A percentile compares a stretch with the other conserved stretches of the same genome.
phyloP scores from a whole-genome alignment of 1,140 invertebrate species.

The Charaxes varanes region DNA sequence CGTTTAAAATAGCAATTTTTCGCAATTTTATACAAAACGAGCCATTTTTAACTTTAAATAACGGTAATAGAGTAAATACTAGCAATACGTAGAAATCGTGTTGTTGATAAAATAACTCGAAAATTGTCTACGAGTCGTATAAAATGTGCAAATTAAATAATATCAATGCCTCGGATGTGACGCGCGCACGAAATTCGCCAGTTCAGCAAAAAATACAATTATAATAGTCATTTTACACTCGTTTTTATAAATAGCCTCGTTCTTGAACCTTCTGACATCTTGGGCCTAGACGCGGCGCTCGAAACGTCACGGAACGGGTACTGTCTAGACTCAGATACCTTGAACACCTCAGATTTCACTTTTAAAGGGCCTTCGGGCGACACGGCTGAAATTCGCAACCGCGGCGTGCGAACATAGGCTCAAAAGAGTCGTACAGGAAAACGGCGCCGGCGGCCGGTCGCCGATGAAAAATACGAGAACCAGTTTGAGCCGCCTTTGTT shows the following conservation, averaged over 20 bases:
- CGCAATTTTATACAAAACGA: slow-evolving; percentile 28
- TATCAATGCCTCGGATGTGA: slow-evolving; percentile 25
- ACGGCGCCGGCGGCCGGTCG: slow-evolving; percentile 37
- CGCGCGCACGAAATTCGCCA: slow-evolving; percentile 29
- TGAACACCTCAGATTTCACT: slow-evolving; percentile 21
- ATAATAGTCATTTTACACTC: slow-evolving; percentile 11
- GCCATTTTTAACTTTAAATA: slow-evolving; percentile 32
- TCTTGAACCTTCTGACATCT: slow-evolving; percentile 8
- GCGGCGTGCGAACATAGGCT: slow-evolving; percentile 21
- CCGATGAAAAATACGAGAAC: slow-evolving; percentile 56
- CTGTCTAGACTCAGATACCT: slow-evolving; percentile 10
- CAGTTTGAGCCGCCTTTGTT: slow-evolving; percentile 66
- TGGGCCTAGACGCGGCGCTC: background rate
- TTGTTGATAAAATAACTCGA: too few relatives aligned
- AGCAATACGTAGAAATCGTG: too few relatives aligned
- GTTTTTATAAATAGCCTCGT: slow-evolving; percentile 11
- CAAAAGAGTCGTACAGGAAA: slow-evolving; percentile 44
- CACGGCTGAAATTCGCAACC: slow-evolving; percentile 24
- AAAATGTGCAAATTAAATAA: slow-evolving; percentile 33
- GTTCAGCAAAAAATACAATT: slow-evolving; percentile 21
- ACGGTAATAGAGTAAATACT: slow-evolving; percentile 28
- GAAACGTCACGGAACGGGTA: background rate
- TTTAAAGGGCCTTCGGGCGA: slow-evolving; percentile 20
- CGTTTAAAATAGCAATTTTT: slow-evolving; percentile 50
- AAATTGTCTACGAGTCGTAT: too few relatives aligned